Conservation (phyloP, 2,797 vertebrate genomes). For the Leptoclinus maculatus region DNA sequence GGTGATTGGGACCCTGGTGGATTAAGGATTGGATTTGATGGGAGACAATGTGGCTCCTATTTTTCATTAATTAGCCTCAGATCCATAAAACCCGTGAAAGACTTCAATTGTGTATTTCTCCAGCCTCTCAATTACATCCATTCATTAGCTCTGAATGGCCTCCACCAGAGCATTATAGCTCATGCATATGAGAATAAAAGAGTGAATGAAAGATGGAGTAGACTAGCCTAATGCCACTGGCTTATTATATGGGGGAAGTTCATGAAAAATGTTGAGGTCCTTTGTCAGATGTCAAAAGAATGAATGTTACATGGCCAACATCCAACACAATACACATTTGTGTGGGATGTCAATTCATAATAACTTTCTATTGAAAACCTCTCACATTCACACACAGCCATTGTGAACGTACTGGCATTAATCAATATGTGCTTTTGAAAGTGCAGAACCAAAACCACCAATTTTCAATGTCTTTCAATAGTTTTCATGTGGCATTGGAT, state of each 20-base stretch:
- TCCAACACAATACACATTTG: conserved; percentile 59
- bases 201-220: conserved; percentile 70
- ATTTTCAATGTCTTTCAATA: conserved; percentile 26
- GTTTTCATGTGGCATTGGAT: conserved; percentile 14
- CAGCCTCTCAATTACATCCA: conserved; percentile 81
- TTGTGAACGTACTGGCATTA: conserved; percentile 22
- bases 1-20: conserved; percentile 81
- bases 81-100: conserved; percentile 83
- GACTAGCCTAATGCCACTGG: conserved; percentile 64
- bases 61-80: conserved; percentile 86
- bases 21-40: conserved; percentile 82
- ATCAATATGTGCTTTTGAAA: conserved; percentile 49
- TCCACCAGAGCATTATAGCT: conserved; percentile 70
- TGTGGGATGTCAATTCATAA: conserved; percentile 52
- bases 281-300: conserved; percentile 72
- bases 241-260: conserved; percentile 63
- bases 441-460: conserved; percentile 15
- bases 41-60: conserved; percentile 82
- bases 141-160: conserved; percentile 81
- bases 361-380: conserved; percentile 59
- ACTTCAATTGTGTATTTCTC: conserved; percentile 82
- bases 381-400: conserved; percentile 21
- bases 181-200: conserved; percentile 71
- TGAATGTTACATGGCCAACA: conserved; percentile 58
- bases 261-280: conserved; percentile 67